phyloP scores from a whole-genome alignment of 2,888 invertebrate genomes.

The Pasiphila rectangulata region DNA sequence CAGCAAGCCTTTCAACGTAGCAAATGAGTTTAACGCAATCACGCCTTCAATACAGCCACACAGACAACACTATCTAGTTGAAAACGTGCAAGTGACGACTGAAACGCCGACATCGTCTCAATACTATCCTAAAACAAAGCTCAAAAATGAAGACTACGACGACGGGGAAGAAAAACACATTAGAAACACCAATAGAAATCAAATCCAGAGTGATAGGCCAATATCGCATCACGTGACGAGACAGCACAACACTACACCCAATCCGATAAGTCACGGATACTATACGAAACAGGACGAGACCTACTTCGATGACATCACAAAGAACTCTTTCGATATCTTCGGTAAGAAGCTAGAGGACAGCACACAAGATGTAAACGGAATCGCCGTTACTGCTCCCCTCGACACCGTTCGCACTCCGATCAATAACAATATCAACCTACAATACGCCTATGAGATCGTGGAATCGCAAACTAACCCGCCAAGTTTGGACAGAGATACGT shows the following conservation, averaged over 20 bases:
- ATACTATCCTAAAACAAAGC: constrained; percentile 73
- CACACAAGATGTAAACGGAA: constrained; percentile 68
- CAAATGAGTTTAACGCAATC: constrained; percentile 69
- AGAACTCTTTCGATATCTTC: constrained; percentile 87
- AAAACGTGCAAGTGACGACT: constrained; percentile 72
- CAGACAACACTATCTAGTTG: constrained; percentile 68
- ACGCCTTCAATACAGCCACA: constrained; percentile 66
- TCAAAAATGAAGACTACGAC: constrained; percentile 74
- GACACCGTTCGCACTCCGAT: constrained; percentile 73
- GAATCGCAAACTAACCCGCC: constrained; percentile 63
- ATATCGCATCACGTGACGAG: constrained; percentile 50
- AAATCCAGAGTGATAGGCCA: constrained; percentile 64
- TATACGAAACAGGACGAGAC: constrained; percentile 85
- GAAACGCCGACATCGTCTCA: constrained; percentile 75
- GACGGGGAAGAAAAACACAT: constrained; percentile 56
- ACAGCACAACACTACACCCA: constrained; percentile 74
- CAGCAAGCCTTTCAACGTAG: constrained; percentile 72
- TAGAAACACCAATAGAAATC: constrained; percentile 57
- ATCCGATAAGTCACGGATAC: constrained; percentile 81
- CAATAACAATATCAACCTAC: constrained; percentile 76
- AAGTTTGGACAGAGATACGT: constrained; percentile 84
- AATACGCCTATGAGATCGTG: constrained; percentile 75
- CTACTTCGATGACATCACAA: constrained; percentile 86
- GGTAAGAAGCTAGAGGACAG: constrained; percentile 84
- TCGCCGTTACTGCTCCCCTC: constrained; percentile 70